Percentiles rank a stretch among this genome's conserved stretches.
These are phyloP conservation scores for Ciconia boyciana DNA, from an alignment of 2,113 vertebrate species.

Conservation along the genomic window DNA sequence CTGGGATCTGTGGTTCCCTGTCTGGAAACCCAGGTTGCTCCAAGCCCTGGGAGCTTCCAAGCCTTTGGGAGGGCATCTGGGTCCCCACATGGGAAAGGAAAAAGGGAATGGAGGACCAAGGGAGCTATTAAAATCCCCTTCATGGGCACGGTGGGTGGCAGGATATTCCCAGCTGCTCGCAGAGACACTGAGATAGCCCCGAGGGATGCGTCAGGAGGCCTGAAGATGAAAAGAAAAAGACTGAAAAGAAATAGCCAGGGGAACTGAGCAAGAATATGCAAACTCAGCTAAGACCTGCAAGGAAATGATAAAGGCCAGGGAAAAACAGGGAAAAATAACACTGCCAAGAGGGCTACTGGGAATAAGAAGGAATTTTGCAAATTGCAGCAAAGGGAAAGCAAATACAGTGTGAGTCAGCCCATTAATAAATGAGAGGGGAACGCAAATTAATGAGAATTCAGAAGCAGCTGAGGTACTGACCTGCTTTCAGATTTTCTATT, in stretches of 20 bases:
- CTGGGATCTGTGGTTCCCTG: not conserved
- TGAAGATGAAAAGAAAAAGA: conserved; percentile 24
- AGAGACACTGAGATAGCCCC: not conserved
- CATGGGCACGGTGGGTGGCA: not conserved
- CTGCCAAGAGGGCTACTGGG: conserved; percentile 58
- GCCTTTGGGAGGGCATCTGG: not conserved
- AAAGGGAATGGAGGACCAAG: not conserved
- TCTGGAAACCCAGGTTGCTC: not conserved
- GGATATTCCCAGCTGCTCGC: not conserved
- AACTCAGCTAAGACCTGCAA: conserved; percentile 52
- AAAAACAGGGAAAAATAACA: conserved; percentile 53
- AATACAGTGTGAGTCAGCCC: conserved; percentile 58
- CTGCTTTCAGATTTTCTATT: conserved; percentile 34
- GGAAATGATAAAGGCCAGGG: conserved; percentile 53
- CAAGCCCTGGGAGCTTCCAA: not conserved
- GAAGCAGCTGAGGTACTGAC: conserved; percentile 51
- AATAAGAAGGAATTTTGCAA: conserved; percentile 64
- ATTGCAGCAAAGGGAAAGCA: conserved; percentile 60
- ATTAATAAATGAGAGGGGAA: conserved; percentile 58
- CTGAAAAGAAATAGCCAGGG: not conserved
- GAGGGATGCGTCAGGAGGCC: not conserved
- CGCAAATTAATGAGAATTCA: conserved; percentile 58
- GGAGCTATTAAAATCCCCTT: not conserved
- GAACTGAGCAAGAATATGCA: conserved; percentile 37
- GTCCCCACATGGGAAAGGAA: not conserved